phyloP scores from a whole-genome alignment of 2,113 vertebrate genomes.

The Elephantulus edwardii region DNA sequence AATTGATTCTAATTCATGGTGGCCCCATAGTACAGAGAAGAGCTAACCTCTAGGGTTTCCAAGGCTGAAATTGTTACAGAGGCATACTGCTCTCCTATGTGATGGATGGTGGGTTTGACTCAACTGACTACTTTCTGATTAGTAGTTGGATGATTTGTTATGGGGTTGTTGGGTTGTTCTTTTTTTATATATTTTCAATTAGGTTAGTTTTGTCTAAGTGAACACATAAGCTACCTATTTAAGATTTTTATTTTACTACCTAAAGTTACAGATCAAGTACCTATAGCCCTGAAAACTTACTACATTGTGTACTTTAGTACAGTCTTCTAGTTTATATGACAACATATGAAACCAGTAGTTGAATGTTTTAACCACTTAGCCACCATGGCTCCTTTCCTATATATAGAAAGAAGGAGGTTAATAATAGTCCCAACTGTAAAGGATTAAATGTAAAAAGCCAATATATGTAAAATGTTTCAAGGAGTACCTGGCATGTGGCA shows the following conservation, averaged over 20 bases:
- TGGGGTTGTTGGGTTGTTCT: too few species aligned
- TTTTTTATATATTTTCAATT: slow-evolving; percentile 39
- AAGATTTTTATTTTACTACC: slow-evolving; percentile 13
- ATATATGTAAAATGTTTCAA: not conserved
- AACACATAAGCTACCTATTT: not conserved
- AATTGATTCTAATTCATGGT: too few species aligned
- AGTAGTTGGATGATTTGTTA: too few species aligned
- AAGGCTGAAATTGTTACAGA: too few species aligned
- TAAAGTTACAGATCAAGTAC: slow-evolving; percentile 54
- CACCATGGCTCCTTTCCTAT: too few species aligned
- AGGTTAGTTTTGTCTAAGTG: slow-evolving; percentile 2
- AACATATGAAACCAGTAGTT: slow-evolving; percentile 41
- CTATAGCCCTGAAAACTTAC: slow-evolving; percentile 31
- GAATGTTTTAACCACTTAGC: too few species aligned
- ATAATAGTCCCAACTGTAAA: not conserved
- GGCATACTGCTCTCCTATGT: too few species aligned
- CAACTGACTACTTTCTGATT: too few species aligned
- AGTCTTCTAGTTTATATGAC: slow-evolving; percentile 3
- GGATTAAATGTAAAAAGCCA: not conserved
- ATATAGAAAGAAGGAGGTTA: not conserved
- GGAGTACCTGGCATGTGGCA: not conserved
- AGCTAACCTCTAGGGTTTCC: too few species aligned
- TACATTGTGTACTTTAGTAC: slow-evolving; percentile 24
- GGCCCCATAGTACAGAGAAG: too few species aligned
- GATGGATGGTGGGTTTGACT: too few species aligned